Base-by-base conservation (phyloP, 2,797 vertebrate species). In the Chaetophractus vellerosus region DNA sequence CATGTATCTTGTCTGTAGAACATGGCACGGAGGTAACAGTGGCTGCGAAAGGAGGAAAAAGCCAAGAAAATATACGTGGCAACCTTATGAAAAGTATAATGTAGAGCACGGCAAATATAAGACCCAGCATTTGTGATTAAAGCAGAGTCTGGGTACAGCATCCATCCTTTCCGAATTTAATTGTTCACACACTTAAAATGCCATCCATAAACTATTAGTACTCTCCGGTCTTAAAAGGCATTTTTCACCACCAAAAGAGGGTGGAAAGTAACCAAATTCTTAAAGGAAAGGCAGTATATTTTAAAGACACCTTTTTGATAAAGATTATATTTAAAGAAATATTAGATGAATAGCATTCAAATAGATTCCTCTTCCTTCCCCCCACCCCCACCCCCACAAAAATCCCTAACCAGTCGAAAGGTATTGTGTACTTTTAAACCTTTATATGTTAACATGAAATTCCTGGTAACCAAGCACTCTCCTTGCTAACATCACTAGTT, bases 171-270 rank as follows among this genome's bases (percentile, higher is more conserved):
- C 69, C 79, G 48, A 92, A 94, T 95, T 48, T 69, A 90, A 96
- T n/a, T 90, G n/a, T 78, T 81, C 83, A 80, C 4, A 16, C 33
- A 75, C 12, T 41, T 50, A 94, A 88, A 69, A 96, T 72, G 57
- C 79, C 88, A 91, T n/a, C 79, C 71, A 96, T 74, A 91, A 91
- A 95, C 79, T 95, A 94, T 81, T 82, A 81, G 89, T 93, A 95
- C 76, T 84, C 92, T 84, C 24, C 90, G 72, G 66, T 75, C 76
- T 96, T 78, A 93, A 86, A 86, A 97, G 79, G 75, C 84, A 94
- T 97, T 91, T 84, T 59, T n/a, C 38, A 59, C 69, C 48, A 84
- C 48, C 79, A 92, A 95, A 75, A 92, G 36, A 94, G 59, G 59
- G 92, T 50, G 66, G 33, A 93, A 93, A 92, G 81, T 55, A 90